phyloP scores from a whole-genome alignment of 2,888 invertebrate genomes.

The Harpalus rufipes region DNA sequence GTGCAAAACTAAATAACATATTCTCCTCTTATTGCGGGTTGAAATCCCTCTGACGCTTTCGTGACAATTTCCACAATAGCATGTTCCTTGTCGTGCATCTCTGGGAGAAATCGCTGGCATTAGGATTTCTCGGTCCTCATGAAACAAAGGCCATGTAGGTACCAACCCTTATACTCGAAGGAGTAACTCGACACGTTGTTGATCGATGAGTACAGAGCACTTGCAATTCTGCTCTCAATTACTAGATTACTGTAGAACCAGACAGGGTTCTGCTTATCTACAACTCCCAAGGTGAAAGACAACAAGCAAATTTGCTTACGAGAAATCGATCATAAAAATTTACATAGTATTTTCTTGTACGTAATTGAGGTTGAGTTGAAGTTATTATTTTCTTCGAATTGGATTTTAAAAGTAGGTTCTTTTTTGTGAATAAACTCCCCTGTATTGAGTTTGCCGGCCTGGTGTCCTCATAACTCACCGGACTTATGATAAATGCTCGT shows the following conservation, averaged over 20 bases:
- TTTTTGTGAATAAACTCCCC: conserved; percentile 71
- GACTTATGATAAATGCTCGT: conserved; percentile 74
- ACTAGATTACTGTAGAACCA: not conserved
- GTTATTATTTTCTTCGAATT: too few species aligned
- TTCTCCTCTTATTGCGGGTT: too few species aligned
- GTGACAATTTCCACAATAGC: not conserved
- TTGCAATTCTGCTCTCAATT: not conserved
- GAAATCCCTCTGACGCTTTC: not conserved
- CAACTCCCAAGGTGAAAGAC: not conserved
- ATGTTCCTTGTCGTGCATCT: not conserved
- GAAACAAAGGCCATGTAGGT: not conserved
- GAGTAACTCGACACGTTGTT: conserved; percentile 1
- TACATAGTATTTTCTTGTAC: not conserved
- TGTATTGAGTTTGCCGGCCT: conserved; percentile 72
- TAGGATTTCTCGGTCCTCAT: not conserved
- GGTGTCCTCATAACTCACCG: conserved; percentile 73
- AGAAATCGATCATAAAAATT: not conserved
- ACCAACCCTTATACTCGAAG: not conserved
- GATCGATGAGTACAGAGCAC: not conserved
- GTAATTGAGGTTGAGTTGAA: too few species aligned
- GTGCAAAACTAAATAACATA: too few species aligned
- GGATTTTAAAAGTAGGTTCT: not conserved
- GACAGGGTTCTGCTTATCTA: not conserved
- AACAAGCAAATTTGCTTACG: not conserved
- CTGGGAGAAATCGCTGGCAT: not conserved